These are phyloP conservation scores for Polylopha cassiicola DNA, from an alignment of 2,888 invertebrate genomes.

Conservation along the genomic window DNA sequence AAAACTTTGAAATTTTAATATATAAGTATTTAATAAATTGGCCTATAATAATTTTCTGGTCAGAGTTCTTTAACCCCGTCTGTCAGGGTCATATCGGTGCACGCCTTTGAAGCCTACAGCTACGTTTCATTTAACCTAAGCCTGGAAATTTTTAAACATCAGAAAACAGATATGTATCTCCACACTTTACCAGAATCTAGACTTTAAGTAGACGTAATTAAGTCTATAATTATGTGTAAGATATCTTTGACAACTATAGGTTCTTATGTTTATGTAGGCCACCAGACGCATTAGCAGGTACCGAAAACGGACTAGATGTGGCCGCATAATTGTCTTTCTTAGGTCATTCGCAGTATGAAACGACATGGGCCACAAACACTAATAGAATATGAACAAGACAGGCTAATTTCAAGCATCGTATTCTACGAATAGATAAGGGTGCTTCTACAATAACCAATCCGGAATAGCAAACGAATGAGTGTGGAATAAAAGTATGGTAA, in stretches of 20 bases:
- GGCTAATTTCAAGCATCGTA: too few relatives aligned
- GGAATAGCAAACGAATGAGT: too few relatives aligned
- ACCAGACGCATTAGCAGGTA: slow-evolving; percentile 67
- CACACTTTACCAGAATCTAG: not conserved
- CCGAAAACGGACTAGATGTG: slow-evolving; percentile 56
- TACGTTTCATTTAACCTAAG: not conserved
- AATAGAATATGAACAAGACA: too few relatives aligned
- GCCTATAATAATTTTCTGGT: too few relatives aligned
- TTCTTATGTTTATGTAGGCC: slow-evolving; percentile 56
- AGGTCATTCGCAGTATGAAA: slow-evolving; percentile 46
- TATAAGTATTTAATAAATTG: too few relatives aligned
- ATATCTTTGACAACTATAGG: slow-evolving; percentile 15
- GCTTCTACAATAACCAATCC: too few relatives aligned
- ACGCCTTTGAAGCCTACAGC: not conserved
- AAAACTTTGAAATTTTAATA: too few relatives aligned
- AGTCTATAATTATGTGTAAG: not conserved
- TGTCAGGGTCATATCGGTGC: too few relatives aligned
- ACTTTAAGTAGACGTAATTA: not conserved
- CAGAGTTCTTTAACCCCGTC: too few relatives aligned
- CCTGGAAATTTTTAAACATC: too few relatives aligned
- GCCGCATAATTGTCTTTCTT: slow-evolving; percentile 49
- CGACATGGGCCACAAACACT: slow-evolving; percentile 39
- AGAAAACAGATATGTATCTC: slow-evolving; percentile 2
- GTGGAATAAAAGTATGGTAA: too few relatives aligned
- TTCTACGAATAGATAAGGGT: too few relatives aligned